Conservation (phyloP, 2,888 invertebrate genomes). For the Mesorhabditis sp. region DNA sequence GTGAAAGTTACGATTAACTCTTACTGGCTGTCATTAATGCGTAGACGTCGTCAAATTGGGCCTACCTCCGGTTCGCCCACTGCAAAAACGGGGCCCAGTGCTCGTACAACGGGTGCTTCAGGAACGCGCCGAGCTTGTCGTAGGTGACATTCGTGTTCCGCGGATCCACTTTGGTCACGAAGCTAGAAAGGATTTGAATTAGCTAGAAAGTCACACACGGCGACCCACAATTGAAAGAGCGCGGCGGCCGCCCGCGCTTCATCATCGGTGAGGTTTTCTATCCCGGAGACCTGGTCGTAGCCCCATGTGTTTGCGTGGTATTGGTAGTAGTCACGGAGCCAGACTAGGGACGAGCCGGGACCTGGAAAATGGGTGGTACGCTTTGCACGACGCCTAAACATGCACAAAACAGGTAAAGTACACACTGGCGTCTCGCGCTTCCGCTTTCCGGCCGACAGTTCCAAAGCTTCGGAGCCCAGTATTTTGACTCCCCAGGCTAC, state of each 20-base stretch:
- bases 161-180: conserved; percentile 5
- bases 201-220: background rate
- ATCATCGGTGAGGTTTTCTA: too few relatives aligned
- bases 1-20: too few relatives aligned
- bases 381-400: background rate
- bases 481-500: background rate
- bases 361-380: conserved; percentile 17
- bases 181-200: background rate
- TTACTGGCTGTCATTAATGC: background rate
- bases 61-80: conserved; percentile 12
- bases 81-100: conserved; percentile 50
- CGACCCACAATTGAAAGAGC: too few relatives aligned
- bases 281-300: conserved; percentile 12
- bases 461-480: too few relatives aligned
- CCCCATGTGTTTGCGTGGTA: conserved; percentile 16
- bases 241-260: too few relatives aligned
- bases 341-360: conserved; percentile 44
- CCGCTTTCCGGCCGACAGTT: too few relatives aligned
- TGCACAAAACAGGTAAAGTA: too few relatives aligned
- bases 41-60: background rate
- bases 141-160: conserved; percentile 27
- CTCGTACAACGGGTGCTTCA: conserved; percentile 50
- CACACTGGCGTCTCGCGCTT: too few relatives aligned
- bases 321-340: conserved; percentile 52
- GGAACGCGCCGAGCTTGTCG: conserved; percentile 37